Conservation (phyloP, 2,888 invertebrate genomes). For the Aphelenchoides bicaudatus region DNA sequence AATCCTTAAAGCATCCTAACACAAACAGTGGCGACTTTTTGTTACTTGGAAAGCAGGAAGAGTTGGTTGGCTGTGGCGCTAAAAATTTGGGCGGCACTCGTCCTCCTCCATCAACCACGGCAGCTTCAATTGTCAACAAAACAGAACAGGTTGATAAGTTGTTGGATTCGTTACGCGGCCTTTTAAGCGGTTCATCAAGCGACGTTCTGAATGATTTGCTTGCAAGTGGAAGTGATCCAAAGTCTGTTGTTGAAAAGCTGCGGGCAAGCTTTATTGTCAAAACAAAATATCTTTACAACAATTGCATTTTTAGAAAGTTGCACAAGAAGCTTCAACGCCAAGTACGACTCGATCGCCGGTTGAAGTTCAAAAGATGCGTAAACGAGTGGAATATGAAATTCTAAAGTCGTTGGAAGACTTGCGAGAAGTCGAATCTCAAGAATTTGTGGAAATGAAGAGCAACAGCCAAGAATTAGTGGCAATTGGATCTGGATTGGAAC, state of each 20-base stretch:
- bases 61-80: constrained; percentile 16
- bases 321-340: no score
- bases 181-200: background rate
- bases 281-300: background rate
- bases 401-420: constrained; percentile 7
- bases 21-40: constrained; percentile 36
- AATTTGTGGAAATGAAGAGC: constrained; percentile 6
- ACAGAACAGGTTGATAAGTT: constrained; percentile 4
- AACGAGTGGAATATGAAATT: constrained; percentile 2
- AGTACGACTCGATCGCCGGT: no score
- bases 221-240: background rate
- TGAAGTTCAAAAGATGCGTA: background rate
- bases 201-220: background rate
- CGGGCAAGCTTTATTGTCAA: background rate
- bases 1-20: constrained; percentile 30
- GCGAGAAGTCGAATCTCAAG: constrained; percentile 9
- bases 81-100: constrained; percentile 14
- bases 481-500: constrained; percentile 14
- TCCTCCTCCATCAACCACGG: background rate
- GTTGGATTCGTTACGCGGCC: background rate
- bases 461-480: constrained; percentile 1
- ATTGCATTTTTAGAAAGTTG: no score
- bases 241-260: background rate
- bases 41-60: constrained; percentile 20
- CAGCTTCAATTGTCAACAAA: constrained; percentile 5